Base-by-base conservation (phyloP, 1,140 invertebrate species). In the Nasonia longicornis region DNA sequence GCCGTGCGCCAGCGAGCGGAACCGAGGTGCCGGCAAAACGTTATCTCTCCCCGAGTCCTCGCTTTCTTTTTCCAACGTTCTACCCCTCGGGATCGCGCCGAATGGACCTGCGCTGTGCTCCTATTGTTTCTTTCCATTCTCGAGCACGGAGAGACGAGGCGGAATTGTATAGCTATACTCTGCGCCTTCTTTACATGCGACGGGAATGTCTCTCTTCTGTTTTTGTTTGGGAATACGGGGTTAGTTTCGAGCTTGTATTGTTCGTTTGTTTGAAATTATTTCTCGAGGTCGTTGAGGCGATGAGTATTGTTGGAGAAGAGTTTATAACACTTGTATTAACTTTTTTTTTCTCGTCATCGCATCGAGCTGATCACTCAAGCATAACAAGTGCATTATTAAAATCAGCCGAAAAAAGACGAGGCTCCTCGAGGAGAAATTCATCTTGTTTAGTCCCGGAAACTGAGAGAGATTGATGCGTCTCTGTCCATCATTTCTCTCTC, bases 401-500 rank as follows among this genome's bases (percentile, higher is more conserved):
- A 20, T 52, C 12, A 14, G 3, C 48, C 3, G 3, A 52, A 52
- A 52, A 52, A 8, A 42, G 8, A 42, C 52, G 52, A n/a, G 52
- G 16, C 4, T 58, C 20, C 20, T 58, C 16, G 20, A 31, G 4
- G 29, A 29, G 20, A 66, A 42, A 38, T 76, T 76, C 35, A 66
- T 66, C 63, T 66, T 66, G 7, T 76, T 66, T 76, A 66, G 10
- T 66, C 20, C 31, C 3, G 8, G 58, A 66, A 76, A 66, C 31
- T 16, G 22, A 76, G 48, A 38, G 10, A 66, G 74, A 76, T 76
- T 76, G 74, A 76, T 76, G 74, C 35, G 58, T 52, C 35, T 52
- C 35, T 7, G 29, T 42, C 31, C 48, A 58, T 63, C 38, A 14
- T 63, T 48, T 22, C n/a, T 29, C 38, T 11, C 73, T 63, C 31